These are phyloP conservation scores for Emmelina monodactyla DNA, from an alignment of 2,888 invertebrate species.

Conservation along the genomic window DNA sequence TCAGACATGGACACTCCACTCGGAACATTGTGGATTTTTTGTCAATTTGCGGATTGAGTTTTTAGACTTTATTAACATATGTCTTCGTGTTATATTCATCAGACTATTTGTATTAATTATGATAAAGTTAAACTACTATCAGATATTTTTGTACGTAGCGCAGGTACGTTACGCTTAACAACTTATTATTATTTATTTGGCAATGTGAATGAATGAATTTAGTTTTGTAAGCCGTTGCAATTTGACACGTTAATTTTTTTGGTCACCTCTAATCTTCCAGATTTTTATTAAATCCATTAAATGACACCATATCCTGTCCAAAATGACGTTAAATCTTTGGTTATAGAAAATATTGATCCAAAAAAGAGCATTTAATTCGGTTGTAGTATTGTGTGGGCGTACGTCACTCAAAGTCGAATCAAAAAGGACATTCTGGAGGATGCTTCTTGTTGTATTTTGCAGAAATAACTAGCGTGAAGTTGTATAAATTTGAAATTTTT, in stretches of 20 bases:
- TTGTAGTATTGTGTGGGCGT: constrained; percentile 50
- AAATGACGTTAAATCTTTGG: constrained; percentile 34
- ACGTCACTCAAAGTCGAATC: constrained; percentile 47
- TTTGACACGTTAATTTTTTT: no score
- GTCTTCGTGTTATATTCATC: no score
- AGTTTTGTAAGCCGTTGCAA: no score
- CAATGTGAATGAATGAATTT: no score
- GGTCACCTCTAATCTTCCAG: no score
- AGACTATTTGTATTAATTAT: no score
- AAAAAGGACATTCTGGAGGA: constrained; percentile 27
- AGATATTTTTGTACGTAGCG: no score
- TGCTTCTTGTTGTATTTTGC: constrained; percentile 6
- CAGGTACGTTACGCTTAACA: no score
- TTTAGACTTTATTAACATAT: constrained; percentile 1
- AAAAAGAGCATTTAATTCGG: constrained; percentile 57
- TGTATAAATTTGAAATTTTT: background rate
- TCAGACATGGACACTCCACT: constrained; percentile 61
- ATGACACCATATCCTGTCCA: constrained; percentile 33
- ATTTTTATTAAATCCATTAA: no score
- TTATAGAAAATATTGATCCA: constrained; percentile 34
- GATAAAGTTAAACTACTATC: no score
- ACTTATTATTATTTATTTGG: no score
- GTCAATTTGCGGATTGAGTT: constrained; percentile 12
- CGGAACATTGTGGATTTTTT: constrained; percentile 52
- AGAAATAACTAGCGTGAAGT: background rate